Evolutionary conservation across 1,140 invertebrate species (phyloP), one percentile per base, ranked within the genome.

Genomic region (Leptinotarsa undecemlineata): DNA sequence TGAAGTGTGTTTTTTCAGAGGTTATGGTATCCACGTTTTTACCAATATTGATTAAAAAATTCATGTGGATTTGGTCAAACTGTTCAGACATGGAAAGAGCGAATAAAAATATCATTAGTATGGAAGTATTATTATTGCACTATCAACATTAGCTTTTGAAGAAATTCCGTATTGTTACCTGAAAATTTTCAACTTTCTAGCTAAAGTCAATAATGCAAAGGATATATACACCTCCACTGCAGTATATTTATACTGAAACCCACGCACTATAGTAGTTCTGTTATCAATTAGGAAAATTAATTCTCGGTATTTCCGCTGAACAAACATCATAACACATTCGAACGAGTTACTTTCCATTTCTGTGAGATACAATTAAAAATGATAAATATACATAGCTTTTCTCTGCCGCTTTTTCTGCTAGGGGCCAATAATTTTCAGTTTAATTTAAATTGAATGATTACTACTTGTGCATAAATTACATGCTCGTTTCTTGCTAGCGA

Each of bases 401-500:
- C 51, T 57, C 15, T 57, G n/a, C 51, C 51, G 17, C 5, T 57
- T 57, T 57, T 57, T n/a, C 51, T 5, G 51, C 51, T 17, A 19
- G 5, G n/a, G 51, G 51, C 13, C 17, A 57, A 57, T 57, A 5
- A 57, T 57, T 57, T 57, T 57, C 51, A 57, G 51, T 57, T 57
- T 19, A n/a, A 57, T 57, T 57, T 19, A 57, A 57, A 57, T 57
- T 57, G 51, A 57, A 57, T 57, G 51, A 57, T 57, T 57, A 57
- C 51, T 57, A 57, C 51, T 14, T 57, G n/a, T 57, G 51, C n/a
- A 19, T 57, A 17, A 57, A 57, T 57, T 15, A 57, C 6, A 57
- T 57, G 51, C 17, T 15, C 51, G n/a, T 57, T 57, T n/a, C 51
- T n/a, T 57, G n/a, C 51, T 57, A 17, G 51, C 15, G n/a, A 57